phyloP scores from a whole-genome alignment of 2,888 invertebrate species.

The Malthinus seriepunctatus region DNA sequence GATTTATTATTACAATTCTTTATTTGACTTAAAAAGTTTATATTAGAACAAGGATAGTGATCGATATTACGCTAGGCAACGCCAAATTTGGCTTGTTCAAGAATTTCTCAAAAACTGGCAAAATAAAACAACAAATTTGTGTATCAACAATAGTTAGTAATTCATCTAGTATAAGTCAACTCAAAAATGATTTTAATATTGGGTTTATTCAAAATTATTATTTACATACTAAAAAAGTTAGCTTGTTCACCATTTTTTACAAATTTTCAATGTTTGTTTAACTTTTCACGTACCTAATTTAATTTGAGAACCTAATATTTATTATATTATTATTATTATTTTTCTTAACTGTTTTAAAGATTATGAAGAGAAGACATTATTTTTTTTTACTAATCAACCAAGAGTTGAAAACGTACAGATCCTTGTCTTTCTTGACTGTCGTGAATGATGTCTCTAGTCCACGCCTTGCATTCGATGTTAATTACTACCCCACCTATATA shows the following conservation, averaged over 20 bases:
- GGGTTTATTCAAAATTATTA: no score
- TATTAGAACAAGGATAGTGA: no score
- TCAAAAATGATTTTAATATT: no score
- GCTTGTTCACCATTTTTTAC: neutral
- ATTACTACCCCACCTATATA: constrained; percentile 54
- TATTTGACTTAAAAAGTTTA: no score
- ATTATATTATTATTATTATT: neutral
- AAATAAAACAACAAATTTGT: no score
- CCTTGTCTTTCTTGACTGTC: constrained; percentile 65
- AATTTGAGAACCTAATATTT: neutral
- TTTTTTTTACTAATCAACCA: constrained; percentile 34
- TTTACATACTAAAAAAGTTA: neutral
- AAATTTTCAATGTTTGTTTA: constrained; percentile 4
- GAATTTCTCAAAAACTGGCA: no score
- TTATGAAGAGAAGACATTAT: constrained; percentile 14
- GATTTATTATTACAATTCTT: no score
- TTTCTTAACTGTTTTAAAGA: neutral
- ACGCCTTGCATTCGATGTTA: constrained; percentile 67
- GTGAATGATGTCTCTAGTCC: constrained; percentile 66
- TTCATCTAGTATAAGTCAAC: no score
- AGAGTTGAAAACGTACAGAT: constrained; percentile 68
- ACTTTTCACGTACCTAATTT: constrained; percentile 1
- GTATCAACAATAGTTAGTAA: no score
- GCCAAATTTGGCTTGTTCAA: no score
- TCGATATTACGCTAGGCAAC: no score